A percentile compares a stretch with the other conserved stretches of the same genome.
Conservation (phyloP, 2,113 vertebrate species). For the Cepphus grylle region DNA sequence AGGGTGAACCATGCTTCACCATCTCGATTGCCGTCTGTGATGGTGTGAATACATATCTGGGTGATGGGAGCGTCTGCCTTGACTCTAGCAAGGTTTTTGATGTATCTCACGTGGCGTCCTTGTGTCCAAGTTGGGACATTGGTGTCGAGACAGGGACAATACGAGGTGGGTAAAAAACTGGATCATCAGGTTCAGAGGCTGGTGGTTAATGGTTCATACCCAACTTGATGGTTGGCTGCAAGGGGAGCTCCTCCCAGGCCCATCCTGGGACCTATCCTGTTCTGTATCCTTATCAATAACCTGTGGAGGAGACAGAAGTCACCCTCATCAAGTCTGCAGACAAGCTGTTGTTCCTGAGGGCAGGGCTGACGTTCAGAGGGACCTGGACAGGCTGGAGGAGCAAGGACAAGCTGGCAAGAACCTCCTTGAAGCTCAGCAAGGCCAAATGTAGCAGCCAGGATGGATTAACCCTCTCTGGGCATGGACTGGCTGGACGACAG, state of each 20-base stretch:
- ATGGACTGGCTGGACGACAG: no score
- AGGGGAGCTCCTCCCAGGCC: neutral
- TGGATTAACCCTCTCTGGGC: neutral
- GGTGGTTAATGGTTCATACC: neutral
- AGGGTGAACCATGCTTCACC: neutral
- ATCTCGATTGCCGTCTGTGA: rapidly evolving
- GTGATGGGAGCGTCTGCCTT: neutral
- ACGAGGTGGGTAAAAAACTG: neutral
- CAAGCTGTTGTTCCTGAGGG: neutral
- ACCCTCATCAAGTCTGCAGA: neutral
- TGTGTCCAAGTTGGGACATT: neutral
- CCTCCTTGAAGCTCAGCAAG: neutral
- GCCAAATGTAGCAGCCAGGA: rapidly evolving
- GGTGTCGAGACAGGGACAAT: neutral
- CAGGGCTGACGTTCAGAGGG: neutral
- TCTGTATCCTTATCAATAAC: neutral
- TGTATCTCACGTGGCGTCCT: neutral
- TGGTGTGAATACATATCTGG: no score
- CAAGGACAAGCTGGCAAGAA: neutral
- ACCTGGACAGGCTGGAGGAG: neutral
- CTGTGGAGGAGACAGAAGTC: neutral
- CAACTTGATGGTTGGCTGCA: neutral
- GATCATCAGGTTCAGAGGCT: rapidly evolving
- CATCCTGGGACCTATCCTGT: neutral
- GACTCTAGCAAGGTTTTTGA: neutral